Evolutionary conservation across 2,797 vertebrate genomes (phyloP).

Genomic region (Melanotaenia parkinsoni): DNA sequence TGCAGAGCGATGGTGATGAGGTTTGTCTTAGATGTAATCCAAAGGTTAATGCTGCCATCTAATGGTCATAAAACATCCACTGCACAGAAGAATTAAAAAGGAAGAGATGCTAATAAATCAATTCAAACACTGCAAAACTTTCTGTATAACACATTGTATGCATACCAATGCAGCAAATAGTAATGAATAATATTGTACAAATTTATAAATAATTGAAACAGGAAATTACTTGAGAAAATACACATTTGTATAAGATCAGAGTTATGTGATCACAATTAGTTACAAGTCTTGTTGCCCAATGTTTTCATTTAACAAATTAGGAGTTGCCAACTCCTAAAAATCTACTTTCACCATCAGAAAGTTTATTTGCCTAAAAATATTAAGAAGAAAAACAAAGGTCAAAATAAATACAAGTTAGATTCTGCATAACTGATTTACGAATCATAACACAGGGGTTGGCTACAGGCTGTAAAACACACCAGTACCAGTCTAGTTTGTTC

Average conservation of each 20-base stretch:
- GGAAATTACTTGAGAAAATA: background rate
- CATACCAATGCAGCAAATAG: background rate
- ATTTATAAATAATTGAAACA: background rate
- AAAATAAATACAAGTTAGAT: background rate
- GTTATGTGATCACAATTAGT: background rate
- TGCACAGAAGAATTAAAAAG: constrained; percentile 18
- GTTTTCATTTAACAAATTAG: background rate
- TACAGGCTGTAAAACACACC: background rate
- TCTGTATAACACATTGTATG: background rate
- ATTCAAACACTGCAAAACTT: background rate
- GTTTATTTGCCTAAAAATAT: background rate
- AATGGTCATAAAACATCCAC: constrained; percentile 53
- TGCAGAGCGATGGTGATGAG: constrained; percentile 2
- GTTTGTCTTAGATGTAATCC: constrained; percentile 20
- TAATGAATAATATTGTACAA: background rate
- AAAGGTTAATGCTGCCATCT: constrained; percentile 82
- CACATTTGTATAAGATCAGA: background rate
- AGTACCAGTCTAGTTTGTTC: background rate
- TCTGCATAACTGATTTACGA: background rate
- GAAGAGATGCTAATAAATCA: background rate
- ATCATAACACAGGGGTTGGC: background rate
- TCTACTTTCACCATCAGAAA: background rate
- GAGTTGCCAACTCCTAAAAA: background rate
- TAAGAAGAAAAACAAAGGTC: background rate
- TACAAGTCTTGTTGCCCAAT: background rate